A percentile compares a stretch with the other conserved stretches of the same genome.
Evolutionary conservation across 2,797 vertebrate genomes (phyloP).

Genomic region (Holocentrus rufus): DNA sequence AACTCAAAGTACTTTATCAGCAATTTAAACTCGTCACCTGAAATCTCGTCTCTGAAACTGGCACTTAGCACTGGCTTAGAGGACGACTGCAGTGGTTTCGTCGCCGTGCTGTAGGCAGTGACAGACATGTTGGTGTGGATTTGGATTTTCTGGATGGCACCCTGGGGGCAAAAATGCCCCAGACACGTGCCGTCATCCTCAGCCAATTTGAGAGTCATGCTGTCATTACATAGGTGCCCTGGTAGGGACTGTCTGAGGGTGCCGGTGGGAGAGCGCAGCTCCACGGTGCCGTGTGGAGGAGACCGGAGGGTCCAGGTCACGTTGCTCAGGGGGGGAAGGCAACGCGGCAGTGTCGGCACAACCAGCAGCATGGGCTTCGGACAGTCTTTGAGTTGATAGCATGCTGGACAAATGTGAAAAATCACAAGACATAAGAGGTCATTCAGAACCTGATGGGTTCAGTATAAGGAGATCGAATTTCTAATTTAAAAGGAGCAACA

Average conservation of each 20-base stretch:
- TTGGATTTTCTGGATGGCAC: constrained; percentile 85
- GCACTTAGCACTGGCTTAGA: constrained; percentile 76
- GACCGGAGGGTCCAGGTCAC: constrained; percentile 85
- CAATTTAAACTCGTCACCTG: constrained; percentile 61
- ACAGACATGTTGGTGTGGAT: constrained; percentile 85
- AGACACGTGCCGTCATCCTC: constrained; percentile 68
- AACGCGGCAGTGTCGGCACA: constrained; percentile 75
- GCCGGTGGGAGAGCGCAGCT: constrained; percentile 73
- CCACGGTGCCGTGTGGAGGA: constrained; percentile 73
- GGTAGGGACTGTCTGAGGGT: constrained; percentile 81
- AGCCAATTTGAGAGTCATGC: constrained; percentile 71
- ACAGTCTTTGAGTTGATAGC: constrained; percentile 70
- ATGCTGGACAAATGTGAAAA: constrained; percentile 59
- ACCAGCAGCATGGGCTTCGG: constrained; percentile 67
- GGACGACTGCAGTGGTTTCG: constrained; percentile 46
- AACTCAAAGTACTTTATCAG: neutral
- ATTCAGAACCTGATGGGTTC: neutral
- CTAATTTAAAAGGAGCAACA: neutral
- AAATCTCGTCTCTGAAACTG: constrained; percentile 80
- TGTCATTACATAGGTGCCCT: constrained; percentile 80
- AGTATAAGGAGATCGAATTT: neutral
- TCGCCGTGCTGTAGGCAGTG: constrained; percentile 71
- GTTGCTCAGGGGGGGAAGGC: constrained; percentile 79
- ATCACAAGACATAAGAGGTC: constrained; percentile 8
- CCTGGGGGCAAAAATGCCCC: constrained; percentile 87